Base-by-base conservation (phyloP, 2,113 vertebrate genomes). In the Paedocypris sp. region DNA sequence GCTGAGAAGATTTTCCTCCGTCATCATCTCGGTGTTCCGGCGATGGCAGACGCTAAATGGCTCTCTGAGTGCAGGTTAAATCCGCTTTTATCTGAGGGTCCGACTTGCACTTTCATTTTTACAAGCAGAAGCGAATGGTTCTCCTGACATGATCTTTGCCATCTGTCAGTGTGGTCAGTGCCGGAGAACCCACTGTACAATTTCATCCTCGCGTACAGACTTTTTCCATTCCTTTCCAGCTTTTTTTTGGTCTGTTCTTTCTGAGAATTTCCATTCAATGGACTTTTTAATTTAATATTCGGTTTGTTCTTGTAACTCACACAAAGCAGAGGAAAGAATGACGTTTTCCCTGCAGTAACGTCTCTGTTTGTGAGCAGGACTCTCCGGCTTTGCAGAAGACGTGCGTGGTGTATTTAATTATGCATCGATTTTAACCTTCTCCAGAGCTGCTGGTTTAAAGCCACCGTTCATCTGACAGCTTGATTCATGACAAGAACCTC, bases 81-180 rank as follows among this genome's bases (percentile, higher is more conserved):
- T 45, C 39, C 26, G 25, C 33, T 56, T 57, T 67, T 48, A 60
- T 64, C 54, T 29, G 48, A 10, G 38, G 38, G 23, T 31, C 39
- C 29, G 67, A 57, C 36, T 47, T 12, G 46, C 38, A 54, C 26
- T 62, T 64, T 25, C 51, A 57, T 67, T 70, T 73, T 69, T 73
- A 73, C 63, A 59, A 50, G 59, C 16, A n/a, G 49, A 67, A 35
- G 63, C 68, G 64, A 73, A 61, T 58, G 56, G 64, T 25, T 45
- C 70, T 33, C 66, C 49, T 23, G 57, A 57, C 38, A 53, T 57
- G 36, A 39, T 62, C 35, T 25, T 41, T 46, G 22, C 71, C 71
- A 73, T 73, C 71, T 73, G 67, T 73, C 64, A 67, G 31, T 12
- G 31, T 51, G 64, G 67, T 15, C 71, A 65, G 39, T 6, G 7